Evolutionary conservation across 2,113 vertebrate genomes (phyloP).

Genomic region (Tragelaphus strepsiceros): DNA sequence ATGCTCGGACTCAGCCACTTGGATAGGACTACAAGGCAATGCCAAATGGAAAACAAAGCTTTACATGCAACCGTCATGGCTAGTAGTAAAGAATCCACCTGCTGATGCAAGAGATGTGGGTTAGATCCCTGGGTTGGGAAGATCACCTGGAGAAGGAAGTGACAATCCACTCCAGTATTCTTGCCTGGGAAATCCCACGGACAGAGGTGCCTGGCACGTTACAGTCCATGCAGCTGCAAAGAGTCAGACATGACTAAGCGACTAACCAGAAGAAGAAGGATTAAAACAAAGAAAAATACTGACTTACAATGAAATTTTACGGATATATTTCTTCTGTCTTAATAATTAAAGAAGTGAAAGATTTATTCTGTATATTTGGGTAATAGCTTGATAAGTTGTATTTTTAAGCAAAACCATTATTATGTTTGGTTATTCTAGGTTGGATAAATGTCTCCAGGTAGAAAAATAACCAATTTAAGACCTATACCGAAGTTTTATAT

Average conservation of each 20-base stretch:
- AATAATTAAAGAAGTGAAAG: not conserved
- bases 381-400: not conserved
- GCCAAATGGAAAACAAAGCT: not conserved
- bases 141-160: not conserved
- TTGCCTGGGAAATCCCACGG: not conserved
- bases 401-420: not conserved
- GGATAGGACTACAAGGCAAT: not conserved
- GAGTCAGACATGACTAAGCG: not conserved
- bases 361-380: not conserved
- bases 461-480: conserved; percentile 28
- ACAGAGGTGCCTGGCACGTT: not conserved
- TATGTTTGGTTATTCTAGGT: not conserved
- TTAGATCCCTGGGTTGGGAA: not conserved
- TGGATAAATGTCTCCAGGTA: conserved; percentile 30
- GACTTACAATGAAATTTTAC: not conserved
- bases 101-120: not conserved
- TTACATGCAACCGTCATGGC: not conserved
- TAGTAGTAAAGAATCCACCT: not conserved
- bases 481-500: not conserved
- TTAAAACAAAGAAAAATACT: not conserved
- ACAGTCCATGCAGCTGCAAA: not conserved
- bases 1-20: not conserved
- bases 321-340: not conserved
- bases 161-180: not conserved
- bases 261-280: not conserved